Percentiles rank a stretch among this genome's conserved stretches.
These are phyloP conservation scores for Subacronicta megacephala DNA, from an alignment of 2,888 invertebrate genomes.

Conservation along the genomic window DNA sequence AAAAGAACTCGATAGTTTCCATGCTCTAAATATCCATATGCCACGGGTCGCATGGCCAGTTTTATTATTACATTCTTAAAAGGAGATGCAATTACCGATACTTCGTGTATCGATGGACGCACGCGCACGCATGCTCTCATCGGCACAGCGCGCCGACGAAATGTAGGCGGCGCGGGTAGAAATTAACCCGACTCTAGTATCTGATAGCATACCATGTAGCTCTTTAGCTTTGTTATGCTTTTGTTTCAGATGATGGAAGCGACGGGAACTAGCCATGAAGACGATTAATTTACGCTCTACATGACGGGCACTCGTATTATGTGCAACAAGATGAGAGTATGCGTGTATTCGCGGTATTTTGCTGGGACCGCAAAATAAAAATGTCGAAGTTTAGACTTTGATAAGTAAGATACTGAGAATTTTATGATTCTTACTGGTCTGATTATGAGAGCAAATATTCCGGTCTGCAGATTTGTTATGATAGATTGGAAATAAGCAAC, in stretches of 20 bases:
- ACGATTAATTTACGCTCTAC: constrained; percentile 67
- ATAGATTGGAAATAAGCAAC: no score
- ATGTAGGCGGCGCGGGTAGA: constrained; percentile 71
- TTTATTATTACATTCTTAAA: constrained; percentile 57
- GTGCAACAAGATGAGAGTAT: constrained; percentile 33
- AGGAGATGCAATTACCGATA: constrained; percentile 78
- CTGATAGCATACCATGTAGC: constrained; percentile 58
- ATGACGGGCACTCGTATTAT: constrained; percentile 40
- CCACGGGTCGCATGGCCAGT: constrained; percentile 48
- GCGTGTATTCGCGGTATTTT: constrained; percentile 26
- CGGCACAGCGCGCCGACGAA: constrained; percentile 65
- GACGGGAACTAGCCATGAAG: constrained; percentile 65
- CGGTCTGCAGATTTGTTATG: no score
- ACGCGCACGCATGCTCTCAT: constrained; percentile 57
- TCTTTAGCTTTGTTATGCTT: constrained; percentile 54
- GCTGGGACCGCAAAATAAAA: constrained; percentile 9
- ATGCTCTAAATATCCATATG: constrained; percentile 48
- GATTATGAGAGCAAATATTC: no score
- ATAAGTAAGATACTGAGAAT: not conserved
- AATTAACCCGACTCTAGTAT: constrained; percentile 66
- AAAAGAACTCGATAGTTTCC: constrained; percentile 20
- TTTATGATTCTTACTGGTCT: not conserved
- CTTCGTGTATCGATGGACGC: constrained; percentile 60
- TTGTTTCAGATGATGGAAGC: constrained; percentile 56
- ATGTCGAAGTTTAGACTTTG: not conserved